These are phyloP conservation scores for Campopleginae sp. DNA, from an alignment of 2,888 invertebrate species.

Conservation along the genomic window DNA sequence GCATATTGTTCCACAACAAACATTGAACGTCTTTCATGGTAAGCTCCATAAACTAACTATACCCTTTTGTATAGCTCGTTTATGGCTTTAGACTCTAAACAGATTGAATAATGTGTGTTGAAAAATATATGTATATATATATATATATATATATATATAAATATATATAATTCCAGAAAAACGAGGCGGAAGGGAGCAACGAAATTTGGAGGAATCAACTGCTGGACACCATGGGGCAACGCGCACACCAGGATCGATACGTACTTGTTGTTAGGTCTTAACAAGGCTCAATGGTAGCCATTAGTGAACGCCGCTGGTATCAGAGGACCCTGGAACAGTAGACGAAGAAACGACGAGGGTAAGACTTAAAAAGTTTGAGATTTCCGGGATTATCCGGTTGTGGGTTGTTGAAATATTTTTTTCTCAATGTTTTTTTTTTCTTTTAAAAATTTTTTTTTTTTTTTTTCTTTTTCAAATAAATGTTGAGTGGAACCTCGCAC, in stretches of 20 bases:
- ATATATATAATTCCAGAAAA: not conserved
- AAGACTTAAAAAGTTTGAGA: constrained; percentile 60
- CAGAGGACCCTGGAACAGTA: constrained; percentile 94
- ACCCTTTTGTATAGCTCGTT: no score
- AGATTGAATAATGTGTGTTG: no score
- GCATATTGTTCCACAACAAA: no score
- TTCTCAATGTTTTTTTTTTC: constrained; percentile 36
- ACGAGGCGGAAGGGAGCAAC: not conserved
- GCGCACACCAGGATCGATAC: constrained; percentile 68
- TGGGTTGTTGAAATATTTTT: constrained; percentile 3
- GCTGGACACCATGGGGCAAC: constrained; percentile 55
- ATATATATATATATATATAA: no score
- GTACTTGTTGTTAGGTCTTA: constrained; percentile 83
- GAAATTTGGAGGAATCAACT: constrained; percentile 19
- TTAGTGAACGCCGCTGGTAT: constrained; percentile 99
- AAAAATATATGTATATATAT: not conserved
- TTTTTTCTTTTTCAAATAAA: not conserved
- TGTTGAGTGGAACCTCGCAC: constrained; percentile 39
- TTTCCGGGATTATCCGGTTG: constrained; percentile 41
- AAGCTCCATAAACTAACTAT: no score
- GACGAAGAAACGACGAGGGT: constrained; percentile 64
- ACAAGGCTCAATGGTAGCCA: constrained; percentile 95
- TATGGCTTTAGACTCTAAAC: no score
- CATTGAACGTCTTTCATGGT: no score
- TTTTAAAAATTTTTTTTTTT: not conserved